Percentiles rank a stretch among this genome's conserved stretches.
phyloP scores from a whole-genome alignment of 2,888 invertebrate genomes.

The Caenorhabditis panamensis region DNA sequence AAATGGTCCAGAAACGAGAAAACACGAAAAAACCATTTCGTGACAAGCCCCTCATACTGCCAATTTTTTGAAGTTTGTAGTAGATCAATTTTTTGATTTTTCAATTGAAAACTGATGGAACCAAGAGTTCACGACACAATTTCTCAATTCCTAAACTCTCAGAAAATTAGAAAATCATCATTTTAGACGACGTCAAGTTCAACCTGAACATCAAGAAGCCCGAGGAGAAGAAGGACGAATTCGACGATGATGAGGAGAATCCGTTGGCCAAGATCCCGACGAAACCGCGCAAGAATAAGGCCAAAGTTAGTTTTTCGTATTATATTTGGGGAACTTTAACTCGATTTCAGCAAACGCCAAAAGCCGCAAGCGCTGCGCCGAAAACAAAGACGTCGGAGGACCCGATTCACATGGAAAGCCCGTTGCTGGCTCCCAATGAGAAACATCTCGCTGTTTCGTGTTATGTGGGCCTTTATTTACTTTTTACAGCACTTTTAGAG shows the following conservation, averaged over 20 bases:
- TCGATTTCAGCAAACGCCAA: not conserved
- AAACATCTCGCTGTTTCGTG: constrained; percentile 39
- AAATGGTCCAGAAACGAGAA: no score
- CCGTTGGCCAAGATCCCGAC: constrained; percentile 28
- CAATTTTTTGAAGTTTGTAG: no score
- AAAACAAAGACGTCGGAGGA: constrained; percentile 20
- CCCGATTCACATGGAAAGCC: not conserved
- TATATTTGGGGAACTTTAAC: not conserved
- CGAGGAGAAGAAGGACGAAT: constrained; percentile 45
- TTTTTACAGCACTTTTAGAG: not conserved
- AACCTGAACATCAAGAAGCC: constrained; percentile 45
- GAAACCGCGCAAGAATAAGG: constrained; percentile 20
- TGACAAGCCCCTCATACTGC: no score
- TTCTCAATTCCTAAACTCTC: not conserved
- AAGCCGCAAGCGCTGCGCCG: not conserved
- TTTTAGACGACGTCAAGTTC: constrained; percentile 38
- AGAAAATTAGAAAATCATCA: no score
- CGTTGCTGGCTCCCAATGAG: constrained; percentile 42
- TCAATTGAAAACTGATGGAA: no score
- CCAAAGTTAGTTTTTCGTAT: not conserved
- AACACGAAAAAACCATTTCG: no score
- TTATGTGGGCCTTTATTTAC: constrained; percentile 15
- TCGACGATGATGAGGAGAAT: constrained; percentile 55
- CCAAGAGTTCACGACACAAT: no score
- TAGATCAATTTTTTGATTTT: no score